phyloP scores from a whole-genome alignment of 1,140 invertebrate species.

The Eurytemora carolleeae region DNA sequence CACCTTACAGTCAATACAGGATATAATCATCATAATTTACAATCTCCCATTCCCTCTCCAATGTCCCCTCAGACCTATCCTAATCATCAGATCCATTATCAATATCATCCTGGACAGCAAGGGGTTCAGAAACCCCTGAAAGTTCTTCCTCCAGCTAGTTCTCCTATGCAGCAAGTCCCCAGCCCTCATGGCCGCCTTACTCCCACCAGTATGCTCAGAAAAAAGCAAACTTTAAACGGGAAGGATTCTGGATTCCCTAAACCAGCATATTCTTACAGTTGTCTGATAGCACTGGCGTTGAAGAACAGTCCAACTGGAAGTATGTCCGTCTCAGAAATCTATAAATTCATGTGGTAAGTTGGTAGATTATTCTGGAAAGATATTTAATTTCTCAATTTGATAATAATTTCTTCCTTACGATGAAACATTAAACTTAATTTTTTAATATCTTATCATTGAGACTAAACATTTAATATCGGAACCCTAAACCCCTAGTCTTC shows the following conservation, averaged over 20 bases:
- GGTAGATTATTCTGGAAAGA: not conserved
- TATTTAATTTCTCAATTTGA: not conserved
- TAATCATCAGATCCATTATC: not conserved
- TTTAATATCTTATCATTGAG: not conserved
- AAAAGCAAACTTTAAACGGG: constrained; percentile 22
- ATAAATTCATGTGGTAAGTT: constrained; percentile 91
- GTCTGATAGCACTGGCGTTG: constrained; percentile 86
- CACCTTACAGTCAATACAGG: not conserved
- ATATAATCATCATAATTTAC: not conserved
- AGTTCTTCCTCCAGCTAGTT: constrained; percentile 5
- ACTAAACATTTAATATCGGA: not conserved
- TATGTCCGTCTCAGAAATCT: constrained; percentile 91
- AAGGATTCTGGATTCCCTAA: constrained; percentile 64
- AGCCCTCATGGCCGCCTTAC: constrained; percentile 13
- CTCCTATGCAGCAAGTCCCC: constrained; percentile 10
- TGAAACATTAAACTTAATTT: not conserved
- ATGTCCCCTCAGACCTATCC: not conserved
- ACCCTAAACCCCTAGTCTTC: not conserved
- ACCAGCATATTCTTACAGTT: constrained; percentile 91
- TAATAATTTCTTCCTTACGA: not conserved
- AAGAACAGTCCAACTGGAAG: constrained; percentile 86
- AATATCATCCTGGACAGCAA: not conserved
- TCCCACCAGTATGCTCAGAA: constrained; percentile 22
- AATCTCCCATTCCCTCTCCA: not conserved
- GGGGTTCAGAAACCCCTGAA: constrained; percentile 4